Evolutionary conservation across 2,888 invertebrate genomes (phyloP), one percentile per base, ranked within the genome.

Genomic region (Luperina testacea): DNA sequence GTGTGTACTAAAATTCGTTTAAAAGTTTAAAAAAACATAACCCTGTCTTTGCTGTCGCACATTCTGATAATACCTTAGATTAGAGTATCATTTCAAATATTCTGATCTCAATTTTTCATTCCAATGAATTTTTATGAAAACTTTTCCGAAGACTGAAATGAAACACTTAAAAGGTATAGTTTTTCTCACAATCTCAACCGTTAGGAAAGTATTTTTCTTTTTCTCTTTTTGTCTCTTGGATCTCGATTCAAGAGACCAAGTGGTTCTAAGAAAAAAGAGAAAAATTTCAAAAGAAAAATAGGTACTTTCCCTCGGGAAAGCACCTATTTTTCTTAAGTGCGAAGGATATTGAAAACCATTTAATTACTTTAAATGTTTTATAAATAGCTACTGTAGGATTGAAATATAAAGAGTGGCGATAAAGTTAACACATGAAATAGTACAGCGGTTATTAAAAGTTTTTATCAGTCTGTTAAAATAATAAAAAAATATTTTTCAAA

Each of bases 1-100:
- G 87, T 87, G 80, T 85, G 87, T 87, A 85, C 77, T 45, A 51
- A 57, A 7, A 59, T 61, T 80, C n/a, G 17, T 53, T 45, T 8
- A 32, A 77, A 48, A 71, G 0, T 11, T 53, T 59, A 0, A 15
- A 20, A 11, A 20, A 11, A 20, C 17, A 20, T 42, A n/a, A 24
- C 2, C 24, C 0, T 24, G 11, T 24, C 1, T 63, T 17, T 64
- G 38, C 11, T 24, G 11, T 24, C 11, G 64, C 13, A 11, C 63
- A 20, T 13, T 24, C 38, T 2, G 11, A 5, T 48, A 48, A 48
- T 48, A 5, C 5, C 48, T 48, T 48, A 48, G 13, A 48, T 48
- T 48, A 48, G 13, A 48, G 5, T 48, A 48, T 48, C 15, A 17
- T 63, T 63, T 32, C 3, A 32, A 32, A 17, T 63, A 27, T 3